Percentiles rank a stretch among this genome's conserved stretches.
These are phyloP conservation scores for Platerodrilus igneus DNA, from an alignment of 2,888 invertebrate species.

Conservation along the genomic window DNA sequence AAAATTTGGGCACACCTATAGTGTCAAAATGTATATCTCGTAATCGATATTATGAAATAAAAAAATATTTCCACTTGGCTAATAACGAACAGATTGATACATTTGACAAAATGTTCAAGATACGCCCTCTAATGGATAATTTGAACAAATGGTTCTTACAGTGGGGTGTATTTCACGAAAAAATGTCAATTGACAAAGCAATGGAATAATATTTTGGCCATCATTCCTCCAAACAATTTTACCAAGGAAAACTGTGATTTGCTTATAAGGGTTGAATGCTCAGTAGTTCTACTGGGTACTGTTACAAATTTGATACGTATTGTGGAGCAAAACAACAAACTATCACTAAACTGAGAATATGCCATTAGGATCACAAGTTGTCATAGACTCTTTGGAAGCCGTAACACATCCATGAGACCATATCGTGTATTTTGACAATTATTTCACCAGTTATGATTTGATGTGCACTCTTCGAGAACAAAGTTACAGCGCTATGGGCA, in stretches of 20 bases:
- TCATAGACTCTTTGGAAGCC: conserved; percentile 8
- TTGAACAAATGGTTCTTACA: background rate
- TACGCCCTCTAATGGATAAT: background rate
- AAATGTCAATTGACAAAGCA: conserved; percentile 8
- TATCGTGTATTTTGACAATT: conserved; percentile 14
- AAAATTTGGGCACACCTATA: conserved; percentile 6
- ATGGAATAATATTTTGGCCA: conserved; percentile 6
- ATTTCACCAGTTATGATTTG: conserved; percentile 13
- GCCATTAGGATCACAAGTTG: conserved; percentile 10
- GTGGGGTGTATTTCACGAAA: conserved; percentile 5
- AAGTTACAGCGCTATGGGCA: conserved; percentile 16
- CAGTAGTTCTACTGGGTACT: conserved; percentile 14
- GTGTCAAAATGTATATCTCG: conserved; percentile 4
- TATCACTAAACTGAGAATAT: conserved; percentile 6
- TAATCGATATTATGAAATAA: conserved; percentile 11
- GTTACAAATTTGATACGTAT: conserved; percentile 14
- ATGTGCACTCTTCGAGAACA: conserved; percentile 3
- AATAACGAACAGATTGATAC: conserved; percentile 4
- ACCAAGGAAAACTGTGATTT: no score
- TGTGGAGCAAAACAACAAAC: conserved; percentile 8
- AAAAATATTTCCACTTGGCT: conserved; percentile 5
- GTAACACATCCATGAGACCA: conserved; percentile 12
- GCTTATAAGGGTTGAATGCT: conserved; percentile 16
- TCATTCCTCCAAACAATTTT: conserved; percentile 11
- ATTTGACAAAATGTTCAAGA: conserved; percentile 3